Evolutionary conservation across 2,113 vertebrate species (phyloP), one percentile per base, ranked within the genome.

Genomic region (Coregonus clupeaformis): DNA sequence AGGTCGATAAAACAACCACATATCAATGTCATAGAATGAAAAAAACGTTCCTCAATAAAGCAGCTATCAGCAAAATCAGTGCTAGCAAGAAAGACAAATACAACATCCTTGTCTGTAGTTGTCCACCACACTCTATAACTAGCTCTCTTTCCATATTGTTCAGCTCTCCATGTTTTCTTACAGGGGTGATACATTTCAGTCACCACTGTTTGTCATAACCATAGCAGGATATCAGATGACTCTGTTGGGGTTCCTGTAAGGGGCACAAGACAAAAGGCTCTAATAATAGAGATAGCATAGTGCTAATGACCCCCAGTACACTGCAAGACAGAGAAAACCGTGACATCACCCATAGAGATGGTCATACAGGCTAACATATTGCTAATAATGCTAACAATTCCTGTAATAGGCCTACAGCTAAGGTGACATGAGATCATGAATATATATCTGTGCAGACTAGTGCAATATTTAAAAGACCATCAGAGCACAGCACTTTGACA

Each of bases 101-200:
- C 2, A 42, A 42, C 9, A 14, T 55, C 13, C 52, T 55, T 55
- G 14, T 55, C 18, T 55, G 13, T 55, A 55, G 5, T 55, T 62
- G 59, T 24, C n/a, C 59, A 62, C 59, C 22, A 25, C 22, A 6
- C 22, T 62, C 59, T n/a, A 18, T 62, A 18, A 11, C 22, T 22
- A 22, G 20, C 22, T 62, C 60, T 25, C 22, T 62, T 12, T 25
- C 12, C 22, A 3, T 4, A 22, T 52, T 20, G 20, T 52, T 45
- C 4, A 3, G 36, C 25, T 24, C 1, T 11, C 36, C 47, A 27
- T 55, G 14, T 72, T 82, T 85, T 86, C 75, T 36, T 72, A 62
- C 30, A 65, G 65, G 75, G 72, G 85, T 88, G 88, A 84, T 25
- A 89, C 80, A 88, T 89, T 89, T 89, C 71, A 76, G 55, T 47